Base-by-base conservation (phyloP, 2,888 invertebrate species). In the Scelioninae gen. 1 region DNA sequence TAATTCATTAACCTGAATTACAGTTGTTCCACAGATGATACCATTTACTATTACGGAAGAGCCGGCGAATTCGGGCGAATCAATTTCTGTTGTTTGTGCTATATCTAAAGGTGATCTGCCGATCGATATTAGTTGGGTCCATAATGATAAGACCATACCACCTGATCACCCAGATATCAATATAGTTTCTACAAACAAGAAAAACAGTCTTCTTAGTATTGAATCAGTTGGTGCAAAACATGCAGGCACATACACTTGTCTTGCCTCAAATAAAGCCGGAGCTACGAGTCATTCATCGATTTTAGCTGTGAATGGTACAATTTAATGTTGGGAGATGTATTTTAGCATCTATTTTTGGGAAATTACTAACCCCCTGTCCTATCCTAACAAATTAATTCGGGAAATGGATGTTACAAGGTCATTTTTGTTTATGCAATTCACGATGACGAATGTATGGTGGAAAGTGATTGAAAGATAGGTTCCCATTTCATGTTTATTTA, bases 81-180 rank as follows among this genome's bases (percentile, higher is more conserved):
- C 95, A 77, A 95, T 96, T 75, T 96, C 96, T 83, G 94, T 96
- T 2, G 94, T 94, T 72, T 97, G 97, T 91, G 94, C 95, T 15
- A 95, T 95, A 40, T 94, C 94, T 84, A 95, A 96, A 91, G 96
- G 97, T 31, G 97, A 97, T 91, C 91, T 95, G 83, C 97, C 97
- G 0, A 93, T 97, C 66, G 94, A 94, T 71, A 91, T 92, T 47
- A 76, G 85, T 9, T 92, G 92, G 93, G 92, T 90, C 0, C 89
- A 93, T 60, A 92, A 93, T 83, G 91, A 91, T 71, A 88, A 88
- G 65, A 86, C 90, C 8, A 89, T 93, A 68, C 88, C 89, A 40
- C 88, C 78, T 2, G 88, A 89, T 51, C 87, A 91, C 47, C 87
- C 89, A 58, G 93, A 93, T 71, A 90, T 93, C 43, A 91, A 91